Conservation (phyloP, 2,888 invertebrate genomes). For the Pammene fasciana region DNA sequence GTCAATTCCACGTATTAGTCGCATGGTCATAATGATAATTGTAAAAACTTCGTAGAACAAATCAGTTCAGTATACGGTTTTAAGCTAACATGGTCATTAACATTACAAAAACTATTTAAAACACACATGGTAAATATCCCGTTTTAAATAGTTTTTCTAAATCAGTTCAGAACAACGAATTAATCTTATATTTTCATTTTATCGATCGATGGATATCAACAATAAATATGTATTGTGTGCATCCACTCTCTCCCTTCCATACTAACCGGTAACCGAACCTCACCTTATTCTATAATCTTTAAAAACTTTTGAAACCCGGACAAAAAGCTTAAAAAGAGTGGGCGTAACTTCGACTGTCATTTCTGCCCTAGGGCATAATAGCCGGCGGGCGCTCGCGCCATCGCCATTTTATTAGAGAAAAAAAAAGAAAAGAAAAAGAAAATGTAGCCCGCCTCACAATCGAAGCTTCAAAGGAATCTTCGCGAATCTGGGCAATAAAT, state of each 20-base stretch:
- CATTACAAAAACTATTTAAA: too few relatives aligned
- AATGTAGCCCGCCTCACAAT: slow-evolving; percentile 67
- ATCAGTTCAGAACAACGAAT: too few relatives aligned
- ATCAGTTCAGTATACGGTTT: too few relatives aligned
- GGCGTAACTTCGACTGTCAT: slow-evolving; percentile 80
- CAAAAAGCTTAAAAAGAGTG: slow-evolving; percentile 79
- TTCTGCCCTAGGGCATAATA: slow-evolving; percentile 69
- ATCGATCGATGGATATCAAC: too few relatives aligned
- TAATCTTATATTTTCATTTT: too few relatives aligned
- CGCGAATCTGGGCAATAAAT: slow-evolving; percentile 82
- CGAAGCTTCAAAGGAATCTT: slow-evolving; percentile 71
- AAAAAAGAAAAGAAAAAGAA: slow-evolving; percentile 54
- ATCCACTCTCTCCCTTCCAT: slow-evolving; percentile 24
- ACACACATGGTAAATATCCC: too few relatives aligned
- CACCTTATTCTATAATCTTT: slow-evolving; percentile 76
- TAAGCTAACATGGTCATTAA: too few relatives aligned
- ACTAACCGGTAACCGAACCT: slow-evolving; percentile 53
- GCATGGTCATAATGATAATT: too few relatives aligned
- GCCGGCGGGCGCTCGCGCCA: slow-evolving; percentile 71
- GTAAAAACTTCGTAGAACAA: too few relatives aligned
- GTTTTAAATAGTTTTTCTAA: too few relatives aligned
- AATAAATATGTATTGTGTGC: background rate
- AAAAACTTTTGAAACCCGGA: slow-evolving; percentile 74
- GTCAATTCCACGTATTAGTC: too few relatives aligned
- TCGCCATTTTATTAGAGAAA: slow-evolving; percentile 72